Evolutionary conservation across 1,140 invertebrate species (phyloP).

Genomic region (Drosophila grimshawi): DNA sequence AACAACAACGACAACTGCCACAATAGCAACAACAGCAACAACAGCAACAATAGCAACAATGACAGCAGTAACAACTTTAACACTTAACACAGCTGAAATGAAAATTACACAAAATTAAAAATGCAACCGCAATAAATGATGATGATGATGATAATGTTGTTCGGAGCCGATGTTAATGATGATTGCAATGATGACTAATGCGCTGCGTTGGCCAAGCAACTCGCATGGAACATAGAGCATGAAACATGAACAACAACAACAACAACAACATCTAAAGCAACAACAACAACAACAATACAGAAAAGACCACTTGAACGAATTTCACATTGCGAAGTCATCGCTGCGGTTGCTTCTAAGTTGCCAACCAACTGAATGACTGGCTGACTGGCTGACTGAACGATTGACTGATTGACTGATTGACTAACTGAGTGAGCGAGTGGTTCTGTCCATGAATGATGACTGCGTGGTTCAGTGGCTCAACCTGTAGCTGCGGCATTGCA

Average conservation of each 20-base stretch:
- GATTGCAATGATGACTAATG: conserved; percentile 50
- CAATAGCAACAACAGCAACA: conserved; percentile 20
- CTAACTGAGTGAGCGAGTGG: conserved; percentile 2
- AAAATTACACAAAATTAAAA: conserved; percentile 61
- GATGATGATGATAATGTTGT: conserved; percentile 25
- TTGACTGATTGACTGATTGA: not conserved
- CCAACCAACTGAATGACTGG: not conserved
- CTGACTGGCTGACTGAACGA: conserved; percentile 8
- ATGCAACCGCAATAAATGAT: conserved; percentile 57
- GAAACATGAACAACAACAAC: conserved; percentile 3
- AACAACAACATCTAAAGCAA: conserved; percentile 1
- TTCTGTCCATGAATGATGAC: conserved; percentile 22
- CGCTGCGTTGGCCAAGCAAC: conserved; percentile 27
- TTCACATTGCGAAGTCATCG: conserved; percentile 68
- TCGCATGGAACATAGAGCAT: conserved; percentile 36
- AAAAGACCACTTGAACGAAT: conserved; percentile 44
- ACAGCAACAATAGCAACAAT: conserved; percentile 41
- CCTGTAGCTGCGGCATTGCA: not conserved
- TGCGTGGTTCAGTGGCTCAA: conserved; percentile 45
- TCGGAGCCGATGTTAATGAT: conserved; percentile 25
- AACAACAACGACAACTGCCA: conserved; percentile 18
- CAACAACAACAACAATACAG: conserved; percentile 9
- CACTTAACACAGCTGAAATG: conserved; percentile 73
- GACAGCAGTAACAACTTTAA: conserved; percentile 43
- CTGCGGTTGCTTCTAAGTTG: conserved; percentile 27